Evolutionary conservation across 2,797 vertebrate genomes (phyloP), one percentile per base, ranked within the genome.

Genomic region (Chelonia mydas): DNA sequence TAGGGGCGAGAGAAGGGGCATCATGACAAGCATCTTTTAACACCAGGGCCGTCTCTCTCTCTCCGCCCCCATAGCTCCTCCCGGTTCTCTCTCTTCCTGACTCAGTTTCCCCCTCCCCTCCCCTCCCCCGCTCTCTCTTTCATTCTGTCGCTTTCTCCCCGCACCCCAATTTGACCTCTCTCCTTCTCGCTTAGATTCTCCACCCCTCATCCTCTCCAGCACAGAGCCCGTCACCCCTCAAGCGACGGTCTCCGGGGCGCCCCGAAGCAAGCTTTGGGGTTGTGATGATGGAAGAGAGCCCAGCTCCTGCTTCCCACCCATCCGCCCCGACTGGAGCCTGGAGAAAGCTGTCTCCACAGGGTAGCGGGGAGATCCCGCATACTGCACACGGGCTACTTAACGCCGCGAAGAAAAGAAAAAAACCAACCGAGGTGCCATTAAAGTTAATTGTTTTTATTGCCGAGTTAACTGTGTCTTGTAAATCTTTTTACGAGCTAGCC

Each of bases 371-470:
- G 3, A 13, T 55, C 33, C 31, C 2, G 11, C 25, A 47, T 27
- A 1, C 28, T 47, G 54, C 37, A 47, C 83, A 84, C 23, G 8
- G 79, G 51, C 76, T 55, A 80, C 61, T 96, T 61, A 1, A 1
- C 92, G 89, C 81, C 65, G 53, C 1, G 23, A 21, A 80, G 37
- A 74, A 61, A 51, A 92, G 91, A 72, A 92, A 86, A 84, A 50
- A 13, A 12, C 49, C 47, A 47, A 7, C 57, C 81, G 50, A 97
- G 90, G 93, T 94, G 92, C 94, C 96, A 97, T 98, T 98, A 98
- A 98, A 98, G 97, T 98, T 98, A 98, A 98, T 98, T 98, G 97
- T 91, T 98, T 98, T 98, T 98, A 98, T 88, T 97, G 97, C 97
- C 92, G 91, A 85, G 98, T 98, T 98, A 98, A 98, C 95, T 96